phyloP scores from a whole-genome alignment of 1,140 invertebrate genomes.

The Fopius arisanus region DNA sequence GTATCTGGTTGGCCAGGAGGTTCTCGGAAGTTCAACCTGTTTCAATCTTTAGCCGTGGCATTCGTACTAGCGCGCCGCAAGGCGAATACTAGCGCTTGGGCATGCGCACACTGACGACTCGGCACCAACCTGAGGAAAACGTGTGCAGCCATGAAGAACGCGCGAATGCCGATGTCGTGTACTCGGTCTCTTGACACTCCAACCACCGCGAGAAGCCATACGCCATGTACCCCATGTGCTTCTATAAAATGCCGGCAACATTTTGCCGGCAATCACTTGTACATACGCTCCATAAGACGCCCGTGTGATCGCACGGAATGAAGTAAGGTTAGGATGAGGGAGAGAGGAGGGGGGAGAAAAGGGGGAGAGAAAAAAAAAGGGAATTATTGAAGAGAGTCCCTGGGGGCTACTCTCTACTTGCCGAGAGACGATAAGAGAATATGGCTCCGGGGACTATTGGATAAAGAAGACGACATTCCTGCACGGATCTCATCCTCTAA shows the following conservation, averaged over 20 bases:
- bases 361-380: background rate
- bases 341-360: background rate
- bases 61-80: background rate
- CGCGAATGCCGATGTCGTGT: constrained; percentile 34
- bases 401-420: constrained; percentile 12
- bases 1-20: background rate
- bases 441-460: constrained; percentile 21
- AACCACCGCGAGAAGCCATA: background rate
- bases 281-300: background rate
- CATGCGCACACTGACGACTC: background rate
- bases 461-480: constrained; percentile 31
- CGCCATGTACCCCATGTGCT: background rate
- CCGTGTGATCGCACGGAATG: background rate
- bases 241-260: background rate
- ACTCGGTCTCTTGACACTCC: constrained; percentile 27
- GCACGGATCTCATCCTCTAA: constrained; percentile 24
- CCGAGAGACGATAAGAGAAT: constrained; percentile 29
- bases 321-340: background rate
- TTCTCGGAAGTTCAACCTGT: constrained; percentile 1
- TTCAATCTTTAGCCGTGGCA: background rate
- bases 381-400: constrained; percentile 7
- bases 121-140: background rate
- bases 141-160: constrained; percentile 3
- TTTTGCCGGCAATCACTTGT: background rate
- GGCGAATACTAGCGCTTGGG: background rate